Evolutionary conservation across 2,797 vertebrate genomes (phyloP), one percentile per base, ranked within the genome.

Genomic region (Sphenodon punctatus): DNA sequence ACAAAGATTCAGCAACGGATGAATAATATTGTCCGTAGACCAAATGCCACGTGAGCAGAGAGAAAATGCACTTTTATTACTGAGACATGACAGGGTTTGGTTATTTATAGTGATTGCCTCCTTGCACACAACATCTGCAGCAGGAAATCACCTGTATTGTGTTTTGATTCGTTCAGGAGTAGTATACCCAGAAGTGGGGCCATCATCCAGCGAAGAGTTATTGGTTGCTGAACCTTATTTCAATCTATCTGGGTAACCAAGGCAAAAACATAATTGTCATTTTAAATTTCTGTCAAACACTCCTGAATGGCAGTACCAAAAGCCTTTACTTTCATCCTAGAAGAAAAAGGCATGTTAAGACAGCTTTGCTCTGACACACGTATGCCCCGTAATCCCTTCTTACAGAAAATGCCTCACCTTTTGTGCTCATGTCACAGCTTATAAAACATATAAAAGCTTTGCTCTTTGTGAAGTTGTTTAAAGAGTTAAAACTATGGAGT

Each of bases 41-140:
- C 90, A 90, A 78, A 83, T 86, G 80, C 32, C 27, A 20, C 43
- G 19, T 83, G 82, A 85, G 75, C 79, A 87, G 68, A 77, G 79
- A 72, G 58, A 89, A 84, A 87, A 69, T 9, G 84, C 22, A n/a
- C n/a, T n/a, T n/a, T 70, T 11, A 36, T 72, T 89, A 75, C 41
- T 41, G 51, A 84, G 75, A 70, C 32, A 68, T 68, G 48, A 30
- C 12, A 68, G 56, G 15, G 61, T 63, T 88, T 45, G 72, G 64
- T 59, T 90, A 89, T 91, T 90, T 90, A 88, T 86, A 83, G 68
- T 63, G n/a, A n/a, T n/a, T n/a, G n/a, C n/a, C 20, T 19, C 67
- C 17, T 67, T 86, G 86, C 75, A 91, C 49, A n/a, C 27, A 49
- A 20, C 8, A 43, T 12, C 53, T 72, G 46, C 17, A 76, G 14